Percentiles rank a stretch among this genome's conserved stretches.
phyloP scores from a whole-genome alignment of 2,113 vertebrate species.

The Alligator sinensis region DNA sequence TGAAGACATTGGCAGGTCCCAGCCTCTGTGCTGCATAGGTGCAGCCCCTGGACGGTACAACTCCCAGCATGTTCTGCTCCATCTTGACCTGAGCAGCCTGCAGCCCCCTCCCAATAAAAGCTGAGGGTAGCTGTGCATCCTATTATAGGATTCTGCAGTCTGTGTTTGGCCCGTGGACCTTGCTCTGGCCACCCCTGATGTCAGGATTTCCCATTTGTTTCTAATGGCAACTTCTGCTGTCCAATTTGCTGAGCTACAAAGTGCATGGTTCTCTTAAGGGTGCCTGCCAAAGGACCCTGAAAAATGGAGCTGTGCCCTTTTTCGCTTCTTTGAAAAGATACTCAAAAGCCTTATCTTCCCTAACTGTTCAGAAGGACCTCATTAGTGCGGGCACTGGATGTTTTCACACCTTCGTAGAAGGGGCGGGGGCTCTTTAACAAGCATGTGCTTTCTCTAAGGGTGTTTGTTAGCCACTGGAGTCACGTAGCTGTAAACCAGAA shows the following conservation, averaged over 20 bases:
- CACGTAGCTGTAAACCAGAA: background rate
- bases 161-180: background rate
- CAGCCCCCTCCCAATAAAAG: background rate
- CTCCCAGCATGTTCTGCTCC: background rate
- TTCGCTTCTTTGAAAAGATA: background rate
- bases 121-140: rapidly evolving
- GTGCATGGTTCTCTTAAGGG: rapidly evolving
- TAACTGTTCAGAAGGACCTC: background rate
- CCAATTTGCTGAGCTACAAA: rapidly evolving
- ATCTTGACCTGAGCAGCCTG: background rate
- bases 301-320: rapidly evolving
- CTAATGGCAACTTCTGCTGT: background rate
- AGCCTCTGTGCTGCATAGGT: background rate
- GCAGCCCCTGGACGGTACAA: background rate
- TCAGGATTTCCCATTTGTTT: background rate
- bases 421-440: background rate
- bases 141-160: background rate
- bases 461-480: background rate
- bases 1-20: background rate
- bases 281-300: background rate
- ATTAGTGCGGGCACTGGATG: background rate
- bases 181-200: background rate
- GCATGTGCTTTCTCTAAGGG: background rate
- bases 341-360: background rate
- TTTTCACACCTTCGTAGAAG: background rate